These are phyloP conservation scores for Nycticryphes semicollaris DNA, from an alignment of 2,113 vertebrate genomes.

Conservation along the genomic window DNA sequence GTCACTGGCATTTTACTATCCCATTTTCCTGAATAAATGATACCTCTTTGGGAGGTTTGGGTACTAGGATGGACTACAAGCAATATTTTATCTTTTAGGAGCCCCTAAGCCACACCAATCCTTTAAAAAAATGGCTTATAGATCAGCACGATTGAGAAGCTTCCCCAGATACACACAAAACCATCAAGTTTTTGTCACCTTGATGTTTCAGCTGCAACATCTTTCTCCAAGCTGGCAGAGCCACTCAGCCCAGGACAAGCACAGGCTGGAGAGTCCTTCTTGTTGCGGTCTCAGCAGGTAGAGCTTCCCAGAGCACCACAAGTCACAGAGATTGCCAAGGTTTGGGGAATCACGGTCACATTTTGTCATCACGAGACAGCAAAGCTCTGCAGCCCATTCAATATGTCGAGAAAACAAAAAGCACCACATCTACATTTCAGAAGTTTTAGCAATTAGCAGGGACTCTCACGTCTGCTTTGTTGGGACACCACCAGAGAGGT, in stretches of 20 bases:
- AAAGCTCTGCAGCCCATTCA: not conserved
- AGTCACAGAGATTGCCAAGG: not conserved
- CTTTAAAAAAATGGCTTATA: not conserved
- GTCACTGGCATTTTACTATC: not conserved
- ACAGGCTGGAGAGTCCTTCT: accelerated
- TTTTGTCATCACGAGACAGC: not conserved
- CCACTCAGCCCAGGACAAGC: not conserved
- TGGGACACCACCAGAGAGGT: not conserved
- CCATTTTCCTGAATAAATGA: not conserved
- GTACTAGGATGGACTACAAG: not conserved
- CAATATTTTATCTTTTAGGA: not conserved
- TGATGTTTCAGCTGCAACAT: not conserved
- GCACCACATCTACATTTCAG: no score
- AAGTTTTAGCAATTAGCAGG: not conserved
- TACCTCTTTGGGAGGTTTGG: not conserved
- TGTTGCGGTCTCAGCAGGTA: not conserved
- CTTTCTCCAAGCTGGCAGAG: accelerated
- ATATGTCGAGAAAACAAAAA: not conserved
- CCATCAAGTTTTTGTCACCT: not conserved
- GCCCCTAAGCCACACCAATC: not conserved
- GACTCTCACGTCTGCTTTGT: not conserved
- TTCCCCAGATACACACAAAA: not conserved
- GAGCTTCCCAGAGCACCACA: not conserved
- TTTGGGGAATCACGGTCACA: not conserved
- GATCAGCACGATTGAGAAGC: not conserved